Base-by-base conservation (phyloP, 53 echinoderm and acorn worm genomes). In the Patiria pectinifera region DNA sequence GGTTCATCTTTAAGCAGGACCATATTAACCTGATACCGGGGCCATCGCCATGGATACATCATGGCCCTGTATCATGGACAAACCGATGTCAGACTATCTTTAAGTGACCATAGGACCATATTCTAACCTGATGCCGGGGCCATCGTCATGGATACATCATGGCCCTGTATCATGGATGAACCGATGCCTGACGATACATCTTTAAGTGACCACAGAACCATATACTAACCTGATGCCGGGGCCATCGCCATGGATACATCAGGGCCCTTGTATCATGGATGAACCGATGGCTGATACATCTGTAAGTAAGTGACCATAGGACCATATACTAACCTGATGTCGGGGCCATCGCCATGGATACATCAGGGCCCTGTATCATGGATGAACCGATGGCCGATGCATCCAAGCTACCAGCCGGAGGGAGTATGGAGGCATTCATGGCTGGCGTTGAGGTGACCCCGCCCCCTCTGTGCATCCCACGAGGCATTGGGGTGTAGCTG, bases 401-500 rank as follows among this genome's bases (percentile, higher is more conserved):
- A 87, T 95, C 89, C 71, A 86, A 78, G 24, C 66, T 83, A 19
- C 85, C 85, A 13, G 85, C 43, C 1, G 61, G 59, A 3, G 94
- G 87, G 46, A 91, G 82, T 77, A 86, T 81, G 47, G 96, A 94
- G 58, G 70, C 87, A 22, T 87, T 78, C 44, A 96, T 46, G 18
- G 94, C 96, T 0, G 96, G 96, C 9, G 96, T 96, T 0, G 96
- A 96, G 2, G 96, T 94, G 74, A 93, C 90, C 0, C 78, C 89
- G 9, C 92, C 96, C 61, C 62, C 88, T 75, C 70, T 53, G 62
- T 35, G 86, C 22, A 43, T 76, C 77, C 94, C 94, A 46, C 92
- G 87, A 11, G 87, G 94, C 94, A 96, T 91, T 14, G 94, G 94
- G 21, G 96, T 96, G 83, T 91, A 92, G 76, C 94, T 94, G 89